phyloP scores from a whole-genome alignment of 2,888 invertebrate species.

The Homarus gammarus region DNA sequence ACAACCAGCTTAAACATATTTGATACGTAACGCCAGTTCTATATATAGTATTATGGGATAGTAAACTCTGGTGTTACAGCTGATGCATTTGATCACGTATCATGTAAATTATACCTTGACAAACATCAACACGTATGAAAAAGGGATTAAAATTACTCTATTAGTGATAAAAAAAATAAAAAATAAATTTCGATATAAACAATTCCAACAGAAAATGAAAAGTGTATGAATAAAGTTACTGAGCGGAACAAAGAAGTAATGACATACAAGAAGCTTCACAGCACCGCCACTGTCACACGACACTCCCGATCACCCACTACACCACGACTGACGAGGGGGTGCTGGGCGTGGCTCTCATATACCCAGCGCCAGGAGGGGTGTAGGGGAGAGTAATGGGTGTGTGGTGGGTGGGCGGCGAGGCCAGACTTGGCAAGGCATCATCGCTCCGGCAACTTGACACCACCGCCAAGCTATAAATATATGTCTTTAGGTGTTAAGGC shows the following conservation, averaged over 20 bases:
- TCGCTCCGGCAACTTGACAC: neutral
- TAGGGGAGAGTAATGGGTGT: neutral
- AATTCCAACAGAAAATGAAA: too few species aligned
- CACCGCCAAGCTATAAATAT: neutral
- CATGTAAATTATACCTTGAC: too few species aligned
- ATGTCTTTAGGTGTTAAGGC: neutral
- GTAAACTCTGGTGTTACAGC: too few species aligned
- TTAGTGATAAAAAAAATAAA: neutral
- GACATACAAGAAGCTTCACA: neutral
- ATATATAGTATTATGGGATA: neutral
- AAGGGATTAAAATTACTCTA: too few species aligned
- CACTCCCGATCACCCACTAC: neutral
- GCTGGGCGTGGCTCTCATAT: constrained; percentile 4
- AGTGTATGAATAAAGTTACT: neutral
- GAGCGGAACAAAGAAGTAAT: neutral
- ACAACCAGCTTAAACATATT: too few species aligned
- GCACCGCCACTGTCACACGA: neutral
- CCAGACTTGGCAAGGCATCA: neutral
- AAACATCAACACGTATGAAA: too few species aligned
- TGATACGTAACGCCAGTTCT: neutral
- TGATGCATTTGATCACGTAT: too few species aligned
- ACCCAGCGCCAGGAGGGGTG: neutral
- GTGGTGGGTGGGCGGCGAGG: neutral
- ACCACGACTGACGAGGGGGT: neutral
- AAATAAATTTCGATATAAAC: neutral